A percentile compares a stretch with the other conserved stretches of the same genome.
Conservation (phyloP, 37 sponge, comb jelly and placozoan species). For the Ephydatia muelleri region DNA sequence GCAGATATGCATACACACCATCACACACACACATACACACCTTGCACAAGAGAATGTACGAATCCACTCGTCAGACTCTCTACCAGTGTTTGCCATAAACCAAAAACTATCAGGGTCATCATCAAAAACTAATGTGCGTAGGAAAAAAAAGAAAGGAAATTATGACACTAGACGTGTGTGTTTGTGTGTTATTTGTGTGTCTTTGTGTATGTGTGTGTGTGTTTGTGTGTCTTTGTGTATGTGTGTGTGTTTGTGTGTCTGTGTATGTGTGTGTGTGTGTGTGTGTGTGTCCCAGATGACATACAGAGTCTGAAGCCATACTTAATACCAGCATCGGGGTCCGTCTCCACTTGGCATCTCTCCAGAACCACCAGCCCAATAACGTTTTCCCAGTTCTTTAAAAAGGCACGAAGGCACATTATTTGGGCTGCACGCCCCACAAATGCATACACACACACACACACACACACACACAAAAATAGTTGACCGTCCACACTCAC, state of each 20-base stretch:
- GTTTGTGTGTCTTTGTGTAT: background rate
- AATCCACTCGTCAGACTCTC: constrained; percentile 75
- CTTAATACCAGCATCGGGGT: constrained; percentile 52
- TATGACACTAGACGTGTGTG: background rate
- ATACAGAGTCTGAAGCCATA: constrained; percentile 61
- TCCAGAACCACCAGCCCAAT: constrained; percentile 62
- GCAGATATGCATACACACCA: too few species aligned
- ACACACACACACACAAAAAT: too few species aligned
- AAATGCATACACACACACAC: too few species aligned
- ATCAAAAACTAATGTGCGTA: constrained; percentile 64
- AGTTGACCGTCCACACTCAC: constrained; percentile 20
- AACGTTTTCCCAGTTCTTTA: background rate
- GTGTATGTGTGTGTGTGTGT: constrained; percentile 9
- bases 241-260: constrained; percentile 5
- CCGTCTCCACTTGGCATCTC: constrained; percentile 54
- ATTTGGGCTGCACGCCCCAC: too few species aligned
- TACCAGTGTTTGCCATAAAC: constrained; percentile 63
- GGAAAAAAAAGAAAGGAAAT: background rate
- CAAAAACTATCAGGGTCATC: constrained; percentile 35
- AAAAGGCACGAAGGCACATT: too few species aligned
- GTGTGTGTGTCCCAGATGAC: constrained; percentile 10
- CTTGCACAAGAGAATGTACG: constrained; percentile 39
- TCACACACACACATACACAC: constrained; percentile 10
- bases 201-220: background rate
- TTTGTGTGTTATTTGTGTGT: background rate